Evolutionary conservation across 2,888 invertebrate species (phyloP).

Genomic region (Perdita meconis): DNA sequence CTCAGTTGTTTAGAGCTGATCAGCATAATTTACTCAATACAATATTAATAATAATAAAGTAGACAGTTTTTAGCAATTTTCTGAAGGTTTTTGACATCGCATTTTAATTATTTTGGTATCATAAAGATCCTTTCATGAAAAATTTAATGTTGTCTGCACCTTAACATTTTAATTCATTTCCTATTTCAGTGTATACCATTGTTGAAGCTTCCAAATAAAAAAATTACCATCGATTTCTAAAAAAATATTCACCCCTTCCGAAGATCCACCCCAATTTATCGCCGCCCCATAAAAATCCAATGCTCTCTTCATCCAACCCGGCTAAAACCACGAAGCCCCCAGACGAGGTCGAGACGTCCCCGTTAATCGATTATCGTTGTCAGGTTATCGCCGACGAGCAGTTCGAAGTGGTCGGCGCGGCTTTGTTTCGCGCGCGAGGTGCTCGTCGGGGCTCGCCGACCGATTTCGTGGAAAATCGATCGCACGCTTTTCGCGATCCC

Average conservation of each 20-base stretch:
- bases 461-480: slow-evolving; percentile 30
- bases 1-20: neutral
- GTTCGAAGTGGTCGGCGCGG: slow-evolving; percentile 31
- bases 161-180: no score
- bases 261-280: no score
- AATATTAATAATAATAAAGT: no score
- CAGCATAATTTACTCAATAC: neutral
- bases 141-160: no score
- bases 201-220: no score
- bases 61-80: no score
- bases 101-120: no score
- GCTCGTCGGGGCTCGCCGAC: neutral
- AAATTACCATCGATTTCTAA: no score
- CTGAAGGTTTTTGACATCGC: no score
- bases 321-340: slow-evolving; percentile 27
- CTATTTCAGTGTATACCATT: no score
- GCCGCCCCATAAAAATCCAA: slow-evolving; percentile 9
- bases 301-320: neutral
- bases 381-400: slow-evolving; percentile 51
- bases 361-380: slow-evolving; percentile 71
- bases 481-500: slow-evolving; percentile 29
- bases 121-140: no score
- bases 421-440: slow-evolving; percentile 41
- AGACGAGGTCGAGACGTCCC: slow-evolving; percentile 46
- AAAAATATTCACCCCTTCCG: no score